Evolutionary conservation across 2,113 vertebrate genomes (phyloP), one percentile per base, ranked within the genome.

Genomic region (Nesoenas mayeri): DNA sequence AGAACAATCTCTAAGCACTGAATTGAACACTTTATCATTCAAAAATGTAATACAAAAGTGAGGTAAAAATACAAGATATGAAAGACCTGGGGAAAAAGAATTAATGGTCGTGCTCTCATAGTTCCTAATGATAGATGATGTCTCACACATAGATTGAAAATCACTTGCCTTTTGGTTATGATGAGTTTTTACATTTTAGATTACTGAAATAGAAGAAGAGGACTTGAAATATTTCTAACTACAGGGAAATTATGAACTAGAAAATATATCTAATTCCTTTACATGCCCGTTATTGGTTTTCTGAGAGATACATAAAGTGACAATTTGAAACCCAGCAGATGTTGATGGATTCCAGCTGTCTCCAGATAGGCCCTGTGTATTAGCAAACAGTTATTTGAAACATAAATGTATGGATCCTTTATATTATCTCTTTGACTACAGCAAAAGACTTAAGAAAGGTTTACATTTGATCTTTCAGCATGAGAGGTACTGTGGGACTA

Each of bases 181-280:
- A 70, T 74, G 51, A 69, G 50, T 77, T 96, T 97, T 97, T 84
- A 34, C 40, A 38, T 88, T 71, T 15, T 74, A 80, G 64, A 77
- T 95, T 79, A 95, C 21, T 82, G 73, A 95, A 96, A 96, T 7
- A 94, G 84, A 89, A 93, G 94, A 79, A 80, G 32, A 91, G 17
- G 75, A 74, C 78, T 95, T 91, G 58, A 95, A 97, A 95, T 94
- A 88, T 82, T 96, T 91, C 34, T 97, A 96, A 98, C 96, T 96
- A 92, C 17, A 61, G 47, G 83, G 66, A 94, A 93, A 87, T 85
- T 96, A 80, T 93, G 84, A 89, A 79, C 74, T 89, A 94, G 79
- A 96, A 94, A 92, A 91, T 79, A 56, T 32, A 89, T 93, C 85
- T 83, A 12, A 22, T 69, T 95, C 94, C 93, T 97, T 96, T 79